Base-by-base conservation (phyloP, 1,140 invertebrate genomes). In the Cepaea nemoralis region DNA sequence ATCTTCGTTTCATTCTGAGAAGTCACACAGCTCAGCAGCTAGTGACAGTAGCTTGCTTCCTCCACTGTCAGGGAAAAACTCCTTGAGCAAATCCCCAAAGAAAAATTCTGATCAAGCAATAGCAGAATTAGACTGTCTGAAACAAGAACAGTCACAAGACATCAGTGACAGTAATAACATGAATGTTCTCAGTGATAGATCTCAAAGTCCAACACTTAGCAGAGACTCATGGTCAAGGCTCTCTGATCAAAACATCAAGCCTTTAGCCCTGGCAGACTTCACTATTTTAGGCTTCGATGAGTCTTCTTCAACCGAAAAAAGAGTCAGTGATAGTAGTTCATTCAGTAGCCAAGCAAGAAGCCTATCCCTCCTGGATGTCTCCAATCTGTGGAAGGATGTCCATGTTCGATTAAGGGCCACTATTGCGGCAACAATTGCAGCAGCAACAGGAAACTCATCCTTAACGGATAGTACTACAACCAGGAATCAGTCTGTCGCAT, bases 371-470 rank as follows among this genome's bases (percentile, higher is more conserved):
- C 42, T 80, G 0, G 70, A 80, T 73, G 78, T 73, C 6, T 48
- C 78, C 19, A 73, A 45, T 40, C 45, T 71, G 31, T 80, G n/a
- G 31, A 48, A 80, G 35, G 78, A 80, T 55, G 45, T 37, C 1
- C 31, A 50, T 24, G 27, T 63, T 31, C 40, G 69, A 10, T 45
- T 80, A n/a, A 66, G 78, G 27, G 40, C 67, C 8, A 80, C 78
- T 1, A 80, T 80, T 37, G 78, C 78, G n/a, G 78, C 78, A 33
- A 80, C 78, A 24, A 80, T 80, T 45, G 69, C 69, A n/a, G 78
- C 66, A 3, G 69, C 69, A 19, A 73, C 42, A 3, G 67, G 67
- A 0, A 80, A 73, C 48, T 27, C 69, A 1, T 80, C 78, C 16
- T 73, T 69, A 27, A 80, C 8, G 50, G 78, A 80, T 27, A 22